phyloP scores from a whole-genome alignment of 2,888 invertebrate genomes.

The Drosophila ezoana region DNA sequence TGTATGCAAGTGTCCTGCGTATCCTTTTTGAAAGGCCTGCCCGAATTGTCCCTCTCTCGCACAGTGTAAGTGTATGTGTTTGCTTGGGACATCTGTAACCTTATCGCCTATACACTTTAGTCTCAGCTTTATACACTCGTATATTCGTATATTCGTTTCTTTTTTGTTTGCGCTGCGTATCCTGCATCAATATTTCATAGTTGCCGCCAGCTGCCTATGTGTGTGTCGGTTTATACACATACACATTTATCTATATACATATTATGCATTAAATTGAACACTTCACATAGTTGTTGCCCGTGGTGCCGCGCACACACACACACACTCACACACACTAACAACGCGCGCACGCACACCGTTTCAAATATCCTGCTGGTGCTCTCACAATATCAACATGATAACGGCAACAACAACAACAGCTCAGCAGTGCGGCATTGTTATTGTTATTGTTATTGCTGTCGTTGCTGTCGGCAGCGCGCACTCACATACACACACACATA shows the following conservation, averaged over 20 bases:
- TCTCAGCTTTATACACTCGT: constrained; percentile 46
- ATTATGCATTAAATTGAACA: constrained; percentile 68
- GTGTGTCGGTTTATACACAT: constrained; percentile 15
- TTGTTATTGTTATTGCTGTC: constrained; percentile 49
- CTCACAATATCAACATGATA: constrained; percentile 54
- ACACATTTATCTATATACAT: constrained; percentile 23
- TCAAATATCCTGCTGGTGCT: constrained; percentile 73
- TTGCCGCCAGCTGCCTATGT: constrained; percentile 50
- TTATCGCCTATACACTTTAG: constrained; percentile 69
- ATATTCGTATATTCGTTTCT: constrained; percentile 28
- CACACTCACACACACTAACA: constrained; percentile 15
- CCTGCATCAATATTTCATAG: constrained; percentile 69
- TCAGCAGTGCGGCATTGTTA: constrained; percentile 50
- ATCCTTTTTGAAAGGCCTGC: constrained; percentile 56
- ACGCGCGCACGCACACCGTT: constrained; percentile 30
- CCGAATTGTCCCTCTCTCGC: constrained; percentile 27
- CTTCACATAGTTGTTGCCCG: constrained; percentile 60
- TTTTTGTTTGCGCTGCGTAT: constrained; percentile 43
- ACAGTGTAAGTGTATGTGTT: constrained; percentile 27
- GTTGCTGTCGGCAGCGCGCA: constrained; percentile 34
- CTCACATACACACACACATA: constrained; percentile 12
- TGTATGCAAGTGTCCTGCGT: constrained; percentile 43
- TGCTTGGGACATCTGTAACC: constrained; percentile 77
- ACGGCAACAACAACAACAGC: constrained; percentile 36
- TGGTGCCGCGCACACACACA: constrained; percentile 31